Base-by-base conservation (phyloP, 1,140 invertebrate species). In the Heliconius hewitsoni region DNA sequence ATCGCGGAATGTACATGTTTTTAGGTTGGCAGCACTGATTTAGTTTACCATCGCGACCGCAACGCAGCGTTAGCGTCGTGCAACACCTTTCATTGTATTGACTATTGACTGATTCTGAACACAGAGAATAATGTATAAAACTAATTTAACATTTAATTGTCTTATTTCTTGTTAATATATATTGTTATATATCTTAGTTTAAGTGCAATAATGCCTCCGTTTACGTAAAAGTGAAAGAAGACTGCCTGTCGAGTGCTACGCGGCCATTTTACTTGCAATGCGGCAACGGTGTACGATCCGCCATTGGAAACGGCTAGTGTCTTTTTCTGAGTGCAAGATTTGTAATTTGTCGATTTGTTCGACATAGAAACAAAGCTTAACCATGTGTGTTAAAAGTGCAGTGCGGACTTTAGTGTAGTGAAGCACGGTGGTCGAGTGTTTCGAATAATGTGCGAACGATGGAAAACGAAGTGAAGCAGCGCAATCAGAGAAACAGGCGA, bases 401-500 rank as follows among this genome's bases (percentile, higher is more conserved):
- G 94, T 94, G 94, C 92, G 93, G 93, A 94, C 91, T 94, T 94
- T 91, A 89, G 94, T 94, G 94, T 91, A 93, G 94, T 94, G 94
- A 93, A 90, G 89, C 92, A 94, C 91, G 93, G 93, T 94, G 94
- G 92, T 93, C 94, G 95, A 93, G 93, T 94, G 91, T 87, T 92
- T 94, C 90, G 94, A 95, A 95, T 95, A 94, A 95, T 95, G 95
- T 95, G 94, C 87, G 91, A 95, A 95, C 94, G 95, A 97, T 97
- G 97, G 97, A 97, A 96, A 96, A 96, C 95, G 96, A 96, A 96
- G 96, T 97, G 95, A 97, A 97, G 95, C 96, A 97, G 91, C 96
- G 97, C 91, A 96, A 96, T 91, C 97, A 98, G 95, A 96, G 97
- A 94, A 98, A 97, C 91, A 96, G 97, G 90, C 96, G 97, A 90